Percentiles rank a stretch among this genome's conserved stretches.
Conservation (phyloP, 2,888 invertebrate genomes). For the Noctua comes region DNA sequence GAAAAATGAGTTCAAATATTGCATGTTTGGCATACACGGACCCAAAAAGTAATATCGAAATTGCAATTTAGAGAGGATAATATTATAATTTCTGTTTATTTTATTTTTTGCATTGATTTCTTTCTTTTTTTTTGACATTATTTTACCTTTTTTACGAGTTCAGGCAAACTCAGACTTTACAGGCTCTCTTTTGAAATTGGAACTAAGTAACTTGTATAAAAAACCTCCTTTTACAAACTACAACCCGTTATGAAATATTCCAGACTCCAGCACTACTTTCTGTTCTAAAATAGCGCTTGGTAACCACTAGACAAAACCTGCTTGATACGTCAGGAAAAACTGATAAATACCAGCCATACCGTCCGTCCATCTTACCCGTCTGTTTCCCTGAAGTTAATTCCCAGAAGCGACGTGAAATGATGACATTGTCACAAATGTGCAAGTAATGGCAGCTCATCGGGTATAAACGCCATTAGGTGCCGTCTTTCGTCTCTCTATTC, state of each 20-base stretch:
- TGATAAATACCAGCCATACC: constrained; percentile 28
- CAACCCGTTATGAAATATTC: neutral
- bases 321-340: constrained; percentile 6
- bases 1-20: constrained; percentile 17
- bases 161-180: neutral
- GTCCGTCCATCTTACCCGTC: constrained; percentile 26
- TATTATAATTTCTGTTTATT: too few species aligned
- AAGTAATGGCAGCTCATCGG: constrained; percentile 58
- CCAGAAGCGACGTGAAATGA: constrained; percentile 47
- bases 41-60: constrained; percentile 1
- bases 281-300: neutral
- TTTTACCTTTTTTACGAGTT: neutral
- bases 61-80: too few species aligned
- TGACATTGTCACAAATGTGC: constrained; percentile 60
- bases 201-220: neutral
- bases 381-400: constrained; percentile 37
- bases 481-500: constrained; percentile 24
- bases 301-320: constrained; percentile 1
- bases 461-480: constrained; percentile 47
- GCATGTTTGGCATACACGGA: neutral
- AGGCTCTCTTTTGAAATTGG: neutral
- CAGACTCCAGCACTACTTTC: neutral
- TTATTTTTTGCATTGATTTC: too few species aligned
- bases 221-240: neutral
- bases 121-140: too few species aligned